These are phyloP conservation scores for Calameuta idolon DNA, from an alignment of 2,888 invertebrate species.

Conservation along the genomic window DNA sequence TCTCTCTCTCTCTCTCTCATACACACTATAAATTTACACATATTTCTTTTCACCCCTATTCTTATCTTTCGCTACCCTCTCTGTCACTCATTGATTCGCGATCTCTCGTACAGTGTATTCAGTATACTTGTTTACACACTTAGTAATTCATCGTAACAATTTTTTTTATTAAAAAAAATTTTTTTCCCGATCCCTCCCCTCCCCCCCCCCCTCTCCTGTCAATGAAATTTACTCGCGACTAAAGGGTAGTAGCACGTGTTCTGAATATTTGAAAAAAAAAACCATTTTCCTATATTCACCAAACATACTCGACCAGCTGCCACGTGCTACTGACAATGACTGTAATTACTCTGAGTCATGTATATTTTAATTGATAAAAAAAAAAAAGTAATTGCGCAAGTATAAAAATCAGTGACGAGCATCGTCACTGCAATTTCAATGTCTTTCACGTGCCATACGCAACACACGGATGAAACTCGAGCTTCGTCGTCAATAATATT, in stretches of 20 bases:
- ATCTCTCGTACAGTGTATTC: background rate
- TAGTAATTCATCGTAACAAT: no score
- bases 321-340: background rate
- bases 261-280: background rate
- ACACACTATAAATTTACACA: no score
- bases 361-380: background rate
- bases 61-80: background rate
- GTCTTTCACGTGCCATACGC: background rate
- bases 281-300: background rate
- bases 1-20: no score
- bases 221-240: background rate
- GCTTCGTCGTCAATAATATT: background rate
- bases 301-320: background rate
- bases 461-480: background rate
- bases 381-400: constrained; percentile 3
- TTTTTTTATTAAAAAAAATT: no score
- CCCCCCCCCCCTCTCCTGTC: background rate
- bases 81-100: background rate
- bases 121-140: no score
- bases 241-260: background rate
- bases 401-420: constrained; percentile 14
- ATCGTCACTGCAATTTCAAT: constrained; percentile 5
- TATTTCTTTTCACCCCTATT: no score
- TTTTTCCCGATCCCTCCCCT: background rate
- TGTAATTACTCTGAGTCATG: background rate